These are phyloP conservation scores for Eubasilissa splendida DNA, from an alignment of 2,888 invertebrate species.

Conservation along the genomic window DNA sequence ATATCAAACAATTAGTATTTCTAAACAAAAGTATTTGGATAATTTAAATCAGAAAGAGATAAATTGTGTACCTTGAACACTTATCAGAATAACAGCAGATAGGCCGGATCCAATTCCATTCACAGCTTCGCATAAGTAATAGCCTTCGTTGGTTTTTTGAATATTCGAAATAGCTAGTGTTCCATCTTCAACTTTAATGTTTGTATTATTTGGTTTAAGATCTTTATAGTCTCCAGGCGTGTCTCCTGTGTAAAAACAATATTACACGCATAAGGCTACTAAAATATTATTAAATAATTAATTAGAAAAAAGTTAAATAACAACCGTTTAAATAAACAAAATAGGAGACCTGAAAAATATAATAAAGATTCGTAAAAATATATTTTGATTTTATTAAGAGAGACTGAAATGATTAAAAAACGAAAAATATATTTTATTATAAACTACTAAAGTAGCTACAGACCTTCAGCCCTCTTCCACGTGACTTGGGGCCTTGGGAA, in stretches of 20 bases:
- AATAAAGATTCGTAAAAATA: neutral
- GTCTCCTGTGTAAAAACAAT: constrained; percentile 75
- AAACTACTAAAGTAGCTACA: neutral
- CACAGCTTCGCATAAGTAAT: constrained; percentile 95
- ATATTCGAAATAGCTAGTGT: constrained; percentile 92
- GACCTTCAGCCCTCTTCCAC: constrained; percentile 97
- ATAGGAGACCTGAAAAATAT: too few species aligned
- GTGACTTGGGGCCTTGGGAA: constrained; percentile 95
- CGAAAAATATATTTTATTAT: constrained; percentile 48
- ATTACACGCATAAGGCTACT: neutral
- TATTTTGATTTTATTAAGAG: neutral
- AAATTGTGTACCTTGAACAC: constrained; percentile 85
- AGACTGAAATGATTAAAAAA: neutral
- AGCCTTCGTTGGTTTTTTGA: constrained; percentile 94
- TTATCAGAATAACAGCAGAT: constrained; percentile 94
- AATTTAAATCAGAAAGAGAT: neutral
- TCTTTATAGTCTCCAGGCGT: constrained; percentile 95
- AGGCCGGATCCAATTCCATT: constrained; percentile 96
- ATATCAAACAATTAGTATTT: constrained; percentile 2
- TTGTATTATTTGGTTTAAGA: constrained; percentile 90
- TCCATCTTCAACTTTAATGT: constrained; percentile 95
- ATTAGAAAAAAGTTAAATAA: neutral
- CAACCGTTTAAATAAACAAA: too few species aligned
- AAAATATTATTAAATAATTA: neutral
- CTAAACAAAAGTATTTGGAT: neutral